Conservation (phyloP, 1,140 invertebrate genomes). For the Lasioglossum albipes region DNA sequence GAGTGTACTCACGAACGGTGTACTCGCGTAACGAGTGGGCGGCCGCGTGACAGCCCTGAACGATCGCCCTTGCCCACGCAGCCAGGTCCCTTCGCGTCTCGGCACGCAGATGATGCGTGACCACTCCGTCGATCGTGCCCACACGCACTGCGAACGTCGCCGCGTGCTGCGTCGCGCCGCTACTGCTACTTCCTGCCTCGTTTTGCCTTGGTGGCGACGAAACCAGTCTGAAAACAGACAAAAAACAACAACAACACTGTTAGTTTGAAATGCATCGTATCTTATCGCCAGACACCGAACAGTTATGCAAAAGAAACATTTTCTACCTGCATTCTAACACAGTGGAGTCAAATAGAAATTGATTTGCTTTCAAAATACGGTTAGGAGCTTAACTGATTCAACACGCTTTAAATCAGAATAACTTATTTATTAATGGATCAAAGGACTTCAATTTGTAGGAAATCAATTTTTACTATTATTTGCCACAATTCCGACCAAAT, state of each 20-base stretch:
- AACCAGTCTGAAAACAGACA: conserved; percentile 78
- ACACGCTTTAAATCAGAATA: too few species aligned
- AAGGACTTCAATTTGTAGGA: too few species aligned
- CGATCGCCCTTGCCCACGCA: conserved; percentile 93
- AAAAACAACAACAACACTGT: background rate
- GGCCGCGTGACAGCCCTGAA: conserved; percentile 94
- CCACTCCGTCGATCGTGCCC: conserved; percentile 93
- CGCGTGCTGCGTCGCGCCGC: conserved; percentile 83
- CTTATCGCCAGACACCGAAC: too few species aligned
- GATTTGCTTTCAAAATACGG: too few species aligned
- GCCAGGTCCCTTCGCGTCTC: conserved; percentile 97
- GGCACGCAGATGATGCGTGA: conserved; percentile 92
- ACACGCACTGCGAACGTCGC: conserved; percentile 95
- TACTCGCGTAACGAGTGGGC: conserved; percentile 86
- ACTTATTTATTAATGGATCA: too few species aligned
- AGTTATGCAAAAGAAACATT: too few species aligned
- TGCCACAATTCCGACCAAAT: too few species aligned
- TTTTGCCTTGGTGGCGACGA: conserved; percentile 76
- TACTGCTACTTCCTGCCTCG: conserved; percentile 76
- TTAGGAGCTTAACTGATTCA: too few species aligned
- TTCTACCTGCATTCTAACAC: too few species aligned
- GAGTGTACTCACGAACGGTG: conserved; percentile 83
- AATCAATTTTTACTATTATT: too few species aligned
- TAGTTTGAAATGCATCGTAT: too few species aligned
- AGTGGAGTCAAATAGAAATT: too few species aligned